Percentiles rank a stretch among this genome's conserved stretches.
Evolutionary conservation across 2,113 vertebrate genomes (phyloP).

Genomic region (Orycteropus afer): DNA sequence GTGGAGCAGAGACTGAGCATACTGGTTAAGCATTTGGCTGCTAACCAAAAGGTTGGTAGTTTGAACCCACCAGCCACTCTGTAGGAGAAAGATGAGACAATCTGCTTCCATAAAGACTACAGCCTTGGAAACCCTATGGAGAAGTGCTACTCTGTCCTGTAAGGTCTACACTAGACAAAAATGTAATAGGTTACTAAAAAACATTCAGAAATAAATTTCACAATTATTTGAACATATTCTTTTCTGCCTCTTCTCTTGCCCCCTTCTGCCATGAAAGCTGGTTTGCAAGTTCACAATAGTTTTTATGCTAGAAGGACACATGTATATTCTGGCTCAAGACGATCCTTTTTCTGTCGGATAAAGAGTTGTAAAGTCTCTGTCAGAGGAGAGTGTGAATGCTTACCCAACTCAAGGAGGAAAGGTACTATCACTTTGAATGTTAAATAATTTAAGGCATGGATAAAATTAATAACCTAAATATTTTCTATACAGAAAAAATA

Average conservation of each 20-base stretch:
- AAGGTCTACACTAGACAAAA: not conserved
- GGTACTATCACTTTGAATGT: constrained; percentile 83
- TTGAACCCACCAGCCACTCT: not conserved
- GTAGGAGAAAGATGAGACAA: not conserved
- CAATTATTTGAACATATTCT: not conserved
- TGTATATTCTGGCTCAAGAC: constrained; percentile 93
- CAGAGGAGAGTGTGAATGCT: constrained; percentile 94
- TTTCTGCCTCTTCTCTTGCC: constrained; percentile 4
- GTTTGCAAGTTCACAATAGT: constrained; percentile 93
- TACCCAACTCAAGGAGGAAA: constrained; percentile 95
- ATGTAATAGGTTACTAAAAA: not conserved
- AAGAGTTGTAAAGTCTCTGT: constrained; percentile 94
- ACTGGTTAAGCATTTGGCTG: not conserved
- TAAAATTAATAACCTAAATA: not conserved
- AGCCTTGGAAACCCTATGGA: not conserved
- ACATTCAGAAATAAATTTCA: not conserved
- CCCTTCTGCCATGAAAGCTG: constrained; percentile 84
- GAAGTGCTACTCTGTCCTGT: not conserved
- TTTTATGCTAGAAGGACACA: constrained; percentile 91
- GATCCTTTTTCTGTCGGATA: constrained; percentile 98
- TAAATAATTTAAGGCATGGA: not conserved
- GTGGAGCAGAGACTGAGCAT: no score
- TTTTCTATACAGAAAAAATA: not conserved
- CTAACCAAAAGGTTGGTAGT: not conserved
- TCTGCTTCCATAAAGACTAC: not conserved